Percentiles rank a stretch among this genome's conserved stretches.
phyloP scores from a whole-genome alignment of 2,888 invertebrate species.

The Philopedon plagiatum region DNA sequence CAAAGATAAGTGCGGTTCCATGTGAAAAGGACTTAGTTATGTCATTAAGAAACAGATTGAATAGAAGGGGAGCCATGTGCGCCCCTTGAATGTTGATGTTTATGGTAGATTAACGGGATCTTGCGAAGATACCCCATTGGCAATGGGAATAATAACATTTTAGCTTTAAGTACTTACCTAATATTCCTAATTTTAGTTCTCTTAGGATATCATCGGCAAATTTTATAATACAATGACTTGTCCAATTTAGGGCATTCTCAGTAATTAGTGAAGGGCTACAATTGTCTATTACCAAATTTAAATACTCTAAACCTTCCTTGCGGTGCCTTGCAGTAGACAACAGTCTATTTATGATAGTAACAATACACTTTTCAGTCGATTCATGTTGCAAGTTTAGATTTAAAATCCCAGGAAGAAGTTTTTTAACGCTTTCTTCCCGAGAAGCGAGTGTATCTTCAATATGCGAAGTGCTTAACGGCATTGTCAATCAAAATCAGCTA shows the following conservation, averaged over 20 bases:
- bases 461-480: conserved; percentile 41
- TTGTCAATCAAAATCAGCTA: background rate
- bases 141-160: too few species aligned
- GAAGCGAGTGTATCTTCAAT: conserved; percentile 46
- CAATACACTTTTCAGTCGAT: conserved; percentile 47
- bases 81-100: too few species aligned
- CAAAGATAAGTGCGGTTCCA: too few species aligned
- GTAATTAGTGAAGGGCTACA: conserved; percentile 46
- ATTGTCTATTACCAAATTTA: conserved; percentile 50
- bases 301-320: conserved; percentile 54
- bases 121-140: too few species aligned
- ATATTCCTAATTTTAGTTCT: conserved; percentile 51
- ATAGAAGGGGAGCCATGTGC: too few species aligned
- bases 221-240: conserved; percentile 52
- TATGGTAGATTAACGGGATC: too few species aligned
- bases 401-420: conserved; percentile 43
- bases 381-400: conserved; percentile 51
- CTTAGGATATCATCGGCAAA: conserved; percentile 51
- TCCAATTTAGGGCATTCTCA: conserved; percentile 54
- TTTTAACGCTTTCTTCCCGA: conserved; percentile 42
- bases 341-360: conserved; percentile 52
- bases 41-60: too few species aligned
- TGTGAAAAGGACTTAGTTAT: too few species aligned
- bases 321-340: conserved; percentile 51
- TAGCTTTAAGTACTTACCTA: conserved; percentile 17